Evolutionary conservation across 2,113 vertebrate genomes (phyloP).

Genomic region (Apaloderma vittatum): DNA sequence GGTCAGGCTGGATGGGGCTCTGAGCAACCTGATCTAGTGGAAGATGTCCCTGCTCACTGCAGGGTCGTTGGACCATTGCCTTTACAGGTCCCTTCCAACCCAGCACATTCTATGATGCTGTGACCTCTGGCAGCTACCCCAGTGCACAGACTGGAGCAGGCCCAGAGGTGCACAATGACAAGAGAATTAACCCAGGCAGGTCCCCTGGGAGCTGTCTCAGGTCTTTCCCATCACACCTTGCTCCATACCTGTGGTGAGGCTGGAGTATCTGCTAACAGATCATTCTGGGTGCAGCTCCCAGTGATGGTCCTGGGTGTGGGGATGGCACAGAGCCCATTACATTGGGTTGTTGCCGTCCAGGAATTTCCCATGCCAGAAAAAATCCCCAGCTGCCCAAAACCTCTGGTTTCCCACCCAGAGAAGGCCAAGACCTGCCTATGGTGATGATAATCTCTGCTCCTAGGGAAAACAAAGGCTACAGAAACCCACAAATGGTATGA

Average conservation of each 20-base stretch:
- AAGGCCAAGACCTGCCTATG: not conserved
- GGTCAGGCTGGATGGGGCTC: no score
- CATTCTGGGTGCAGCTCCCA: not conserved
- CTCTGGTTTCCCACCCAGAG: not conserved
- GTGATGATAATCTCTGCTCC: not conserved
- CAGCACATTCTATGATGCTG: no score
- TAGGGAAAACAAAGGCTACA: not conserved
- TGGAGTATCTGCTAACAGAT: not conserved
- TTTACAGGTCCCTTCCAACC: no score
- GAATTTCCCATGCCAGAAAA: conserved; percentile 4
- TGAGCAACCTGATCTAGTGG: no score
- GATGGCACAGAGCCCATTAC: not conserved
- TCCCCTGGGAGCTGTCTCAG: not conserved
- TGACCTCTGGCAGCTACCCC: not conserved
- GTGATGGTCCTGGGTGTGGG: not conserved
- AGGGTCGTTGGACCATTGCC: no score
- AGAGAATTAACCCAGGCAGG: not conserved
- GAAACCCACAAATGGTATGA: not conserved
- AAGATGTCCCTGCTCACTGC: no score
- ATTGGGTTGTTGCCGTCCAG: not conserved
- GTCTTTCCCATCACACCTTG: not conserved
- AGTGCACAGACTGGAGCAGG: not conserved
- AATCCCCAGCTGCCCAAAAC: not conserved
- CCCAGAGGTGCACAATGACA: not conserved
- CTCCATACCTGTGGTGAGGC: not conserved